Evolutionary conservation across 2,888 invertebrate species (phyloP).

Genomic region (Megalurothrips usitatus): DNA sequence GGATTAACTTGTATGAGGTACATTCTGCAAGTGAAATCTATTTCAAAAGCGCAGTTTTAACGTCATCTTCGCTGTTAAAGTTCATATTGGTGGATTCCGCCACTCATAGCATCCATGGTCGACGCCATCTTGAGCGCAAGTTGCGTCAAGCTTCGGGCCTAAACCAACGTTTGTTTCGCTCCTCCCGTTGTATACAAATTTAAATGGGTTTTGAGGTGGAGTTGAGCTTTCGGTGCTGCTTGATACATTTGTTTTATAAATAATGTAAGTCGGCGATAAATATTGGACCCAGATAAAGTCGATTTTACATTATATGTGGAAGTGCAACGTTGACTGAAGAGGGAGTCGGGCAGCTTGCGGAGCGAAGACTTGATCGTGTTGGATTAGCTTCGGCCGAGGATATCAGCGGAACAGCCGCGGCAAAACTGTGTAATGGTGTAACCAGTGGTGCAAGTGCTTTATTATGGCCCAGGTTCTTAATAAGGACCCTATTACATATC

Average conservation of each 20-base stretch:
- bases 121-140: conserved; percentile 22
- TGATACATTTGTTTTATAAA: neutral
- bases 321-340: conserved; percentile 16
- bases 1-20: neutral
- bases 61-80: no score
- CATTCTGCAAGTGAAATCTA: neutral
- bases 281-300: neutral
- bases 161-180: conserved; percentile 26
- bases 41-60: neutral
- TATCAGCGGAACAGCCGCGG: neutral
- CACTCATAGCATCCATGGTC: conserved; percentile 22
- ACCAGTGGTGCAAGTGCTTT: conserved; percentile 13
- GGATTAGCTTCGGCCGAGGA: conserved; percentile 19
- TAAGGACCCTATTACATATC: conserved; percentile 69
- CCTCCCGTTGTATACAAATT: conserved; percentile 24
- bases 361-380: conserved; percentile 15
- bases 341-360: conserved; percentile 15
- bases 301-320: neutral
- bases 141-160: conserved; percentile 23
- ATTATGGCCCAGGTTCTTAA: conserved; percentile 40
- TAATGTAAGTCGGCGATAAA: conserved; percentile 11
- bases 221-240: conserved; percentile 18
- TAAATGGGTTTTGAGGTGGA: conserved; percentile 20
- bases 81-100: neutral
- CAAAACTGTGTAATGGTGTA: conserved; percentile 13